phyloP scores from a whole-genome alignment of 2,888 invertebrate genomes.

The Cataglyphis albicans region DNA sequence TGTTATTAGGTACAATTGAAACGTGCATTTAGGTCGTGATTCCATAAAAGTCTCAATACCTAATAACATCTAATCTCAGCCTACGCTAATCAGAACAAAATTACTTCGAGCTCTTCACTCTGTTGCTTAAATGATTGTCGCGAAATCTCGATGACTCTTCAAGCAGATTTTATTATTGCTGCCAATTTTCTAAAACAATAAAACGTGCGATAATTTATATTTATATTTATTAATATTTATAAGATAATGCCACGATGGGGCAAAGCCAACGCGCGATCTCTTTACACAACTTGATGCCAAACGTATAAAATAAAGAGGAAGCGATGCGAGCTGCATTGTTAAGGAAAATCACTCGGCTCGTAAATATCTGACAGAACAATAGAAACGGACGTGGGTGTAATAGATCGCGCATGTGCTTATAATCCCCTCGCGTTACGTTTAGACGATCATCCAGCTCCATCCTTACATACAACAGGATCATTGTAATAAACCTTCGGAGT shows the following conservation, averaged over 20 bases:
- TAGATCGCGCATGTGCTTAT: constrained; percentile 23
- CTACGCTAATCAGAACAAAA: background rate
- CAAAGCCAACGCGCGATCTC: constrained; percentile 46
- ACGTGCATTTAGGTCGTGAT: too few relatives aligned
- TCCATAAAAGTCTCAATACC: too few relatives aligned
- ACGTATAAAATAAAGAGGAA: background rate
- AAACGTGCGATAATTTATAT: constrained; percentile 59
- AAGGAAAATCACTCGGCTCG: constrained; percentile 42
- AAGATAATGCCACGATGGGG: constrained; percentile 60
- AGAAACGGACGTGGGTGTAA: constrained; percentile 56
- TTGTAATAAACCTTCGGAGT: constrained; percentile 19
- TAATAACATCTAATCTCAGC: background rate
- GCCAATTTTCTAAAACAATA: constrained; percentile 32
- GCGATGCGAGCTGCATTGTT: constrained; percentile 1
- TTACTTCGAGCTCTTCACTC: background rate
- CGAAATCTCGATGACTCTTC: constrained; percentile 7
- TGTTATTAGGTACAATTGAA: too few relatives aligned
- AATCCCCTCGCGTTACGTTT: constrained; percentile 38
- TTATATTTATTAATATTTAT: background rate
- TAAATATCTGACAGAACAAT: constrained; percentile 64
- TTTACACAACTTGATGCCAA: constrained; percentile 51
- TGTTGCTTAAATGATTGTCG: background rate
- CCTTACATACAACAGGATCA: background rate
- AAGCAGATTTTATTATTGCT: constrained; percentile 50
- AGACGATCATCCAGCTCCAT: constrained; percentile 24